Base-by-base conservation (phyloP, 2,888 invertebrate genomes). In the Elmis aenea region DNA sequence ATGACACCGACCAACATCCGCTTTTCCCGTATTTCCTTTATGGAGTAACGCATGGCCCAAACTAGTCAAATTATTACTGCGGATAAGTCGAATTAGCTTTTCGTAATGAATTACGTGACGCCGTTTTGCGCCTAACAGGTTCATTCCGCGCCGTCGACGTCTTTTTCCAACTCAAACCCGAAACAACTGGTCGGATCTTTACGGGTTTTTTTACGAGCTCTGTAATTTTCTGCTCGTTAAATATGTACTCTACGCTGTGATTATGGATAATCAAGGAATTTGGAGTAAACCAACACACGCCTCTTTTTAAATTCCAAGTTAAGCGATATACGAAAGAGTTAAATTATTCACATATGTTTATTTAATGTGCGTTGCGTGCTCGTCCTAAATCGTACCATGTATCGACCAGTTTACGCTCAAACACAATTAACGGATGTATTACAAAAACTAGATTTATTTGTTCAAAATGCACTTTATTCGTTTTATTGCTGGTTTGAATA, bases 1-100 rank as follows among this genome's bases (percentile, higher is more conserved):
- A 48, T 45, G 50, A 45, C 50, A 46, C 47, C 41, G 33, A 38
- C 38, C 46, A 46, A 47, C 43, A 43, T 45, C 45, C 47, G 45
- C 33, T 44, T 38, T 35, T 38, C 39, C 42, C 44, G 33, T 32
- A 46, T 48, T 48, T 44, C 46, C 45, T 44, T 38, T 39, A 38
- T 41, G 38, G 33, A 36, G 18, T 33, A 37, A 37, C 40, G 33
- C 30, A 37, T 32, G 34, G 33, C 32, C 28, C 27, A 42, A 39
- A 39, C 38, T 33, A 28, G 37, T 37, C 42, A 38, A 41, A 41
- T 41, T 41, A 41, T 36, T 41, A 36, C 40, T 32, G 16, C 23
- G 32, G 23, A 35, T 40, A 40, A 40, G 35, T 35, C 40, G 35
- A 40, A 40, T 40, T 40, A 41, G 41, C 33, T 32, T 41, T 26